phyloP scores from a whole-genome alignment of 2,113 vertebrate species.

The Poeciliopsis retropinna region DNA sequence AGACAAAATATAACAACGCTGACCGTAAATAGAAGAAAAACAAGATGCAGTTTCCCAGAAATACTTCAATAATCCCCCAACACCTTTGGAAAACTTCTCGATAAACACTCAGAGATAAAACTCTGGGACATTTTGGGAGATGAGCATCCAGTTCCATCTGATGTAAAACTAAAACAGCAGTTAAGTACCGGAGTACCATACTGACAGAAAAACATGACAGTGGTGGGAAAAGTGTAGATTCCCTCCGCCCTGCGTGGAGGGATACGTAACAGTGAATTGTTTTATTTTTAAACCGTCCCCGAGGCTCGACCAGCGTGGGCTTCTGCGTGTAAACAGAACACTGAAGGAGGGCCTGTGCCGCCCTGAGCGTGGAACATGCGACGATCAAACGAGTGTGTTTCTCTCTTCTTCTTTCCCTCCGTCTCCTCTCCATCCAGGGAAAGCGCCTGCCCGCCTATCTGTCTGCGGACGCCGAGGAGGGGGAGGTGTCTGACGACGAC shows the following conservation, averaged over 20 bases:
- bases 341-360: neutral
- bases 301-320: conserved; percentile 27
- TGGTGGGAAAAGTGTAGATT: neutral
- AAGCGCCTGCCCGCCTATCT: conserved; percentile 92
- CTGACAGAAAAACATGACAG: conserved; percentile 2
- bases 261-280: neutral
- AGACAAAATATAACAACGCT: neutral
- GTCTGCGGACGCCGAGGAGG: conserved; percentile 92
- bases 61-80: neutral
- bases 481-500: conserved; percentile 97
- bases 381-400: conserved; percentile 15
- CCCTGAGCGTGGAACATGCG: neutral
- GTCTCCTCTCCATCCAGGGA: conserved; percentile 79
- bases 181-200: neutral
- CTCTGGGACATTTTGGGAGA: neutral
- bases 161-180: neutral
- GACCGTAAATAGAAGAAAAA: neutral
- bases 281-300: conserved; percentile 8
- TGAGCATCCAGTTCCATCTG: neutral
- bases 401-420: neutral
- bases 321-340: neutral
- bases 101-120: neutral
- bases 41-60: neutral
- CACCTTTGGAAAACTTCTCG: neutral
- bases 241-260: neutral